Evolutionary conservation across 2,888 invertebrate species (phyloP).

Genomic region (Poecilus cupreus): DNA sequence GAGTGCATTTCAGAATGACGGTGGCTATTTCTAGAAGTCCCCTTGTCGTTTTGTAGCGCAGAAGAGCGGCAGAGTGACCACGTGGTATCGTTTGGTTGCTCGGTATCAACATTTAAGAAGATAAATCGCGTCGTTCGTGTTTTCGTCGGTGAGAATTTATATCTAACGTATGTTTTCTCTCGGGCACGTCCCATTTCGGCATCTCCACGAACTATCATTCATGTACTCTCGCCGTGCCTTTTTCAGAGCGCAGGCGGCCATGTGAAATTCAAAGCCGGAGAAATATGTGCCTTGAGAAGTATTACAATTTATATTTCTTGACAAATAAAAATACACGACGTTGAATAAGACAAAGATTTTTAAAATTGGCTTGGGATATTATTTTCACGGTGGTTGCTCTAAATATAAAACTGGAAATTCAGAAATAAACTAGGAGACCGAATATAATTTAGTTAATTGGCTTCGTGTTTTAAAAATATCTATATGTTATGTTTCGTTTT

Average conservation of each 20-base stretch:
- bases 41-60: background rate
- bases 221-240: slow-evolving; percentile 17
- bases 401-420: background rate
- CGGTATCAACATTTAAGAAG: slow-evolving; percentile 50
- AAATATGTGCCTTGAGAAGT: slow-evolving; percentile 44
- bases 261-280: slow-evolving; percentile 47
- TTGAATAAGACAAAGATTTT: slow-evolving; percentile 56
- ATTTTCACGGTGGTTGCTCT: background rate
- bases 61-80: background rate
- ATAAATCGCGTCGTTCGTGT: slow-evolving; percentile 48
- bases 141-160: slow-evolving; percentile 54
- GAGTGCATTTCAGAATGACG: background rate
- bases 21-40: background rate
- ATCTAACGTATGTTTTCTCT: slow-evolving; percentile 45
- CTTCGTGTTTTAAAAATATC: background rate
- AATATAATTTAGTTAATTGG: background rate
- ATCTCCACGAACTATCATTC: slow-evolving; percentile 49
- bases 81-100: slow-evolving; percentile 33
- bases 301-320: slow-evolving; percentile 54
- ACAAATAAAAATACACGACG: slow-evolving; percentile 48
- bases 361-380: slow-evolving; percentile 35
- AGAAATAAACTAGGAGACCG: background rate
- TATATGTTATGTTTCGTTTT: background rate
- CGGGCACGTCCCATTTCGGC: slow-evolving; percentile 34
- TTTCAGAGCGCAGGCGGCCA: background rate